Conservation (phyloP, 2,888 invertebrate genomes). For the Oscheius sp. region DNA sequence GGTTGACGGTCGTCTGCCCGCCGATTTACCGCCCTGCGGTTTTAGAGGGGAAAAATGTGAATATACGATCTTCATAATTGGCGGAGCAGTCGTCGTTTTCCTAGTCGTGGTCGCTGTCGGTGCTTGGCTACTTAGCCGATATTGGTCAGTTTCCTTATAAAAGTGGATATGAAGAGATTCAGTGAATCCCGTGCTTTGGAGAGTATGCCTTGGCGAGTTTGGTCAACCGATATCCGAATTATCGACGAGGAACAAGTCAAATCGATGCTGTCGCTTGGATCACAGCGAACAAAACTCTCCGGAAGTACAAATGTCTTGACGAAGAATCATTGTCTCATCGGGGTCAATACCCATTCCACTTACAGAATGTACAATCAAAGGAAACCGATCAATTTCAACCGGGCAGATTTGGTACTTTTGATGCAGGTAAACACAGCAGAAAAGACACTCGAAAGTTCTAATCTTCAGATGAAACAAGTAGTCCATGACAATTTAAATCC, state of each 20-base stretch:
- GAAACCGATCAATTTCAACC: conserved; percentile 47
- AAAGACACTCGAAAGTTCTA: neutral
- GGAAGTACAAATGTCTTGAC: conserved; percentile 47
- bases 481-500: conserved; percentile 95
- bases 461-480: conserved; percentile 82
- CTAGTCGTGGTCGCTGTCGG: conserved; percentile 27
- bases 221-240: conserved; percentile 51
- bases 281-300: conserved; percentile 52
- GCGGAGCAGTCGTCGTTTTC: conserved; percentile 26
- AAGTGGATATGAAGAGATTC: conserved; percentile 10
- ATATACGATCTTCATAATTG: conserved; percentile 49
- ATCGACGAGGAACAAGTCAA: conserved; percentile 58
- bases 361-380: conserved; percentile 53
- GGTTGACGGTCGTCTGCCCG: conserved; percentile 47
- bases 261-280: conserved; percentile 55
- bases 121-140: conserved; percentile 36
- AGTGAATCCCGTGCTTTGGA: conserved; percentile 50
- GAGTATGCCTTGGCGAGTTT: conserved; percentile 61
- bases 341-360: conserved; percentile 59
- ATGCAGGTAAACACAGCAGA: conserved; percentile 41
- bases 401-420: conserved; percentile 49
- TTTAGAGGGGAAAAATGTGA: conserved; percentile 56
- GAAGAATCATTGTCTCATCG: conserved; percentile 68
- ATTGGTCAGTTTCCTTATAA: conserved; percentile 27
- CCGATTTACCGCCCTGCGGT: conserved; percentile 54